Conservation (phyloP, 1,140 invertebrate species). For the Sycophaga agraensis region DNA sequence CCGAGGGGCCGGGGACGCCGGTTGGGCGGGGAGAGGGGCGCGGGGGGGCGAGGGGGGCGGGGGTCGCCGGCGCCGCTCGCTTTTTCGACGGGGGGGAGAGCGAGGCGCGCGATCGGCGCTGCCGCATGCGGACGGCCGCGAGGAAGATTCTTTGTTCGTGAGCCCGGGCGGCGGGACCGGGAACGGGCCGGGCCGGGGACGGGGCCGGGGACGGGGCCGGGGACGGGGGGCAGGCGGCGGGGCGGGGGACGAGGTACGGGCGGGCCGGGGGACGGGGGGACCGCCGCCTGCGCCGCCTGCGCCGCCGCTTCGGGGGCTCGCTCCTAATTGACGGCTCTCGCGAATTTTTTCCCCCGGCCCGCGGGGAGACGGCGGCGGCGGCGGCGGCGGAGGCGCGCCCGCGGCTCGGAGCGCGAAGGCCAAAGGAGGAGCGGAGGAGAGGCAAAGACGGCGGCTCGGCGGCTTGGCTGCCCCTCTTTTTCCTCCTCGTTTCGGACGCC, state of each 20-base stretch:
- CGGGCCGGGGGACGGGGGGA: conserved; percentile 27
- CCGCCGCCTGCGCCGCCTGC: conserved; percentile 34
- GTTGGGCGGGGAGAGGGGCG: background rate
- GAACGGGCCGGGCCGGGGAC: background rate
- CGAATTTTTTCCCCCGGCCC: conserved; percentile 31
- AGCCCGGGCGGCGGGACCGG: background rate
- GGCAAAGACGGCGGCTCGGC: too few relatives aligned
- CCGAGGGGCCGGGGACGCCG: background rate
- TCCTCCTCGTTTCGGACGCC: background rate
- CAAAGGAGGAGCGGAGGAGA: background rate
- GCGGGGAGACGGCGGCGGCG: conserved; percentile 24
- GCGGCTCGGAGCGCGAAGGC: background rate
- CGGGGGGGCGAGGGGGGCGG: background rate
- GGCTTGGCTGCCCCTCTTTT: background rate
- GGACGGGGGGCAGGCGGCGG: background rate
- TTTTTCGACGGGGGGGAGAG: too few relatives aligned
- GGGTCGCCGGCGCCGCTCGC: background rate
- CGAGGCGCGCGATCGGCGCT: background rate
- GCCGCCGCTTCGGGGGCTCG: conserved; percentile 31
- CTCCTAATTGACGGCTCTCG: conserved; percentile 48
- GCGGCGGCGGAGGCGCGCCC: conserved; percentile 14
- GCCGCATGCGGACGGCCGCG: conserved; percentile 4
- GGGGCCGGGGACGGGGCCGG: background rate
- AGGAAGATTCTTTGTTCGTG: conserved; percentile 25
- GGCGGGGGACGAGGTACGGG: conserved; percentile 22